Base-by-base conservation (phyloP, 2,888 invertebrate genomes). In the Eupithecia vulgata region DNA sequence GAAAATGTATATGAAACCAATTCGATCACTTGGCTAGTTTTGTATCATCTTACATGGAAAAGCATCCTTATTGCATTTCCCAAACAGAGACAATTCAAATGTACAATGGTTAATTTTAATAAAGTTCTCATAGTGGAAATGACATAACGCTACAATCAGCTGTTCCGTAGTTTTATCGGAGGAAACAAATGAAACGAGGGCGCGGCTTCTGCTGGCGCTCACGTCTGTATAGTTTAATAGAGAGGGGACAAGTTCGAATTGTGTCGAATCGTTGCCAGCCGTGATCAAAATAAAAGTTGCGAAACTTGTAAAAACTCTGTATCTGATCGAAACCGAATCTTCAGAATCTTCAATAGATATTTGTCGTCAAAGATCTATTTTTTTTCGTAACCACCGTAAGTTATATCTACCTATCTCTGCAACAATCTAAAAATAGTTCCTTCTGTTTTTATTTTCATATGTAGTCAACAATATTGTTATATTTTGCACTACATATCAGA, bases 151-250 rank as follows among this genome's bases (percentile, higher is more conserved):
- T 40, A 45, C 64, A 64, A 21, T 66, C 45, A 68, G 59, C 65
- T 72, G 68, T 66, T 59, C 42, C 35, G 40, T 40, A 68, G 75
- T 72, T 66, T 68, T 65, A 72, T 70, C 65, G 48, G 40, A 67
- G 75, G 70, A 75, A 67, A 72, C 70, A 67, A 72, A 61, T 68
- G 61, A 35, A 74, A 68, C 37, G 68, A 40, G 75, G 35, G 21
- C 68, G 13, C 64, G 13, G 72, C 35, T 30, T 75, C 64, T 35
- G 57, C 34, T 45, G n/a, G 40, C 59, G 42, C 35, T 64, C 25
- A 65, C 65, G 66, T 67, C 59, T 59, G 68, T 66, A n/a, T n/a
- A 45, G 52, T 42, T 61, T 34, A 5, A 45, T 75, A 75, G 75
- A 21, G 75, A 71, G 61, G 75, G 68, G 73, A 57, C 67, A 37